These are phyloP conservation scores for Hippoglossus hippoglossus DNA, from an alignment of 2,797 vertebrate genomes.

Conservation along the genomic window DNA sequence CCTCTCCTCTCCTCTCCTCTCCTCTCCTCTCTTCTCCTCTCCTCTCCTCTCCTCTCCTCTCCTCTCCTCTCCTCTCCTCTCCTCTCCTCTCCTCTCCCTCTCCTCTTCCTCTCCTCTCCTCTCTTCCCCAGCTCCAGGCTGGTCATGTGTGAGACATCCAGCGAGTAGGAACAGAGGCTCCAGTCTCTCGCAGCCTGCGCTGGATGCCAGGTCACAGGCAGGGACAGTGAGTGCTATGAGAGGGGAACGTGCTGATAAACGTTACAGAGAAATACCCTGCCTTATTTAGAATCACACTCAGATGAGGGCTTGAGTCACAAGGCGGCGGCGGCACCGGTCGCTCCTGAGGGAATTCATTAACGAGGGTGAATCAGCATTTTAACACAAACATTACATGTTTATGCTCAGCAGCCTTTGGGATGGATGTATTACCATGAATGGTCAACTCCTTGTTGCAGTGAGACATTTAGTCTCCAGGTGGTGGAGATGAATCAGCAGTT, in stretches of 20 bases:
- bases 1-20: too few species aligned
- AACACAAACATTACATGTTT: conserved; percentile 49
- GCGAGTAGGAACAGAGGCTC: conserved; percentile 56
- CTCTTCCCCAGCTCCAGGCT: conserved; percentile 2
- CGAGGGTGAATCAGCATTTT: conserved; percentile 71
- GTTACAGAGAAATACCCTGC: conserved; percentile 40
- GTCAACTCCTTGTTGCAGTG: conserved; percentile 51
- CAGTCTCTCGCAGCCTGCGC: conserved; percentile 33
- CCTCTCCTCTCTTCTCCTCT: too few species aligned
- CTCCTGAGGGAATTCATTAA: conserved; percentile 53
- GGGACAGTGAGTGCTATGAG: conserved; percentile 54
- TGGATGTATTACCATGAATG: conserved; percentile 70
- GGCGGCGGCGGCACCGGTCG: conserved; percentile 34
- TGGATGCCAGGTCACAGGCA: conserved; percentile 48
- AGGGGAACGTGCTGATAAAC: conserved; percentile 54
- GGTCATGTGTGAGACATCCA: conserved; percentile 66
- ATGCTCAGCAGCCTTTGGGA: conserved; percentile 51
- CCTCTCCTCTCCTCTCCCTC: too few species aligned
- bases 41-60: too few species aligned
- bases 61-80: too few species aligned
- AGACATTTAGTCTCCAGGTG: conserved; percentile 64
- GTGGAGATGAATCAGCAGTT: conserved; percentile 65
- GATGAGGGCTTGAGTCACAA: conserved; percentile 69
- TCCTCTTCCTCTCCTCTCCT: neutral
- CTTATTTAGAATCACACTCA: conserved; percentile 75